Conservation (phyloP, 2,888 invertebrate genomes). For the Pristionchus fissidentatus region DNA sequence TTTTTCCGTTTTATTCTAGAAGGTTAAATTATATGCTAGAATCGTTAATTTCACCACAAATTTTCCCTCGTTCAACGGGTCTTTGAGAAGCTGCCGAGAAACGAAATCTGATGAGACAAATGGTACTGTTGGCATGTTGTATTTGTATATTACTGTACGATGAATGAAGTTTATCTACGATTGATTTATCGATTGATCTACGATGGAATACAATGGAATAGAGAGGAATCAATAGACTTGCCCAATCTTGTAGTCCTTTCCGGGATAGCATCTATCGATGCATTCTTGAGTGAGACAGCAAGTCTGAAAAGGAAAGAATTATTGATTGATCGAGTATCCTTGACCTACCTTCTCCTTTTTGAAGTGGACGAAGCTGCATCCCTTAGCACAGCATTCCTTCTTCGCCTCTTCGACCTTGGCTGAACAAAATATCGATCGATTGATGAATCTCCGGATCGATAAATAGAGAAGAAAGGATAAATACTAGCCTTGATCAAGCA, state of each 20-base stretch:
- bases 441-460: background rate
- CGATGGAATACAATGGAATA: background rate
- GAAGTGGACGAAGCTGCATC: constrained; percentile 50
- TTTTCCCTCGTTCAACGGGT: constrained; percentile 25
- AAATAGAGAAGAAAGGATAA: background rate
- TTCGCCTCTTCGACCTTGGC: constrained; percentile 25
- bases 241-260: constrained; percentile 67
- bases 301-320: constrained; percentile 48
- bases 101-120: constrained; percentile 14
- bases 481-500: constrained; percentile 49
- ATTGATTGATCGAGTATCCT: background rate
- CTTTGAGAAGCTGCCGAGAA: constrained; percentile 5
- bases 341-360: constrained; percentile 49
- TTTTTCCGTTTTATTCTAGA: background rate
- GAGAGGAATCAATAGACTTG: constrained; percentile 62
- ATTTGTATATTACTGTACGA: constrained; percentile 6
- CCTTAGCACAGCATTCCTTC: constrained; percentile 48
- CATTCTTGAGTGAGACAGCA: constrained; percentile 71
- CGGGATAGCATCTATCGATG: constrained; percentile 69
- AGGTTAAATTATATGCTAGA: constrained; percentile 7
- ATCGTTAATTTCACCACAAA: background rate
- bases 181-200: background rate
- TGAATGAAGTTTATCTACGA: background rate
- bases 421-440: background rate
- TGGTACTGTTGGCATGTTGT: constrained; percentile 26